These are phyloP conservation scores for Bolborhynchus lineola DNA, from an alignment of 2,113 vertebrate species.

Conservation along the genomic window DNA sequence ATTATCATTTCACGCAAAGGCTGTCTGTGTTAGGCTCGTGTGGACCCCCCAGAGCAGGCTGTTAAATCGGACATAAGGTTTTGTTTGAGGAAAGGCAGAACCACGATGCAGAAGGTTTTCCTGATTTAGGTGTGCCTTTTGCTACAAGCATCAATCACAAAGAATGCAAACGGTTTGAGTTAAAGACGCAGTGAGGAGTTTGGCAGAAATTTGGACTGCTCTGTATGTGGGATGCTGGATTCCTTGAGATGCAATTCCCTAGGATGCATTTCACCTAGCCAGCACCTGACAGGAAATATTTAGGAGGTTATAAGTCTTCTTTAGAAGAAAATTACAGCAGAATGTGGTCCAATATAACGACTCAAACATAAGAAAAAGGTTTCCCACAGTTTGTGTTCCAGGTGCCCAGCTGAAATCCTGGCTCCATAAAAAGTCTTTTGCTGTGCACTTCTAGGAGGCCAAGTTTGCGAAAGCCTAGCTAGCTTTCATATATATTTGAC, in stretches of 20 bases:
- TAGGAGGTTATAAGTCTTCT: constrained; percentile 53
- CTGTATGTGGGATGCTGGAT: neutral
- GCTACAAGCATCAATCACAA: neutral
- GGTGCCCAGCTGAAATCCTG: neutral
- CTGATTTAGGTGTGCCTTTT: neutral
- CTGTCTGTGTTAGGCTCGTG: neutral
- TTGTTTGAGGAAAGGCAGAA: neutral
- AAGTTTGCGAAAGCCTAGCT: neutral
- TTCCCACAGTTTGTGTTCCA: constrained; percentile 15
- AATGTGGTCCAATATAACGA: constrained; percentile 6
- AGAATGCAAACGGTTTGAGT: constrained; percentile 28
- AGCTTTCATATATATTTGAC: neutral
- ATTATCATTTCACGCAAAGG: neutral
- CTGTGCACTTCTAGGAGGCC: neutral
- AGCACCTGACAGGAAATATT: constrained; percentile 11
- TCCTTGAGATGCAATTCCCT: constrained; percentile 17
- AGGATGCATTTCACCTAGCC: constrained; percentile 20
- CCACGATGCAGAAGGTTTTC: neutral
- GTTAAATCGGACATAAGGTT: neutral
- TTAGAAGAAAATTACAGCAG: constrained; percentile 40
- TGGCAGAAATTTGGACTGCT: constrained; percentile 39
- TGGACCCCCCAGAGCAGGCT: neutral
- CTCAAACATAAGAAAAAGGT: neutral
- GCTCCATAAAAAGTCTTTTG: neutral
- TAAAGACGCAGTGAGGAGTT: constrained; percentile 35